phyloP scores from a whole-genome alignment of 2,888 invertebrate genomes.

The Ornithoptera priamus region DNA sequence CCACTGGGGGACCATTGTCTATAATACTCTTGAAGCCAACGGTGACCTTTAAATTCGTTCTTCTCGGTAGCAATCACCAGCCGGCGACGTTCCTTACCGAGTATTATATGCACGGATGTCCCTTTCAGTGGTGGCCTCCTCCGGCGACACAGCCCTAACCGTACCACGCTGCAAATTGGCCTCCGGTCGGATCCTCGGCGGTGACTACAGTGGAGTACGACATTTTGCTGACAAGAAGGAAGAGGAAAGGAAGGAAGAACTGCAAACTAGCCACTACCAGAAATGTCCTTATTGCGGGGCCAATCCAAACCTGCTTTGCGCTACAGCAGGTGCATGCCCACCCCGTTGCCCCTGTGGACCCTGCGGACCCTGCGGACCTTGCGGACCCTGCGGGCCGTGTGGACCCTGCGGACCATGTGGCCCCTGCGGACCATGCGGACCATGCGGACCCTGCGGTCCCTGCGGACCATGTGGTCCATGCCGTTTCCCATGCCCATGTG shows the following conservation, averaged over 20 bases:
- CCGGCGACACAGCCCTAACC: conserved; percentile 42
- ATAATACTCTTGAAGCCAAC: conserved; percentile 66
- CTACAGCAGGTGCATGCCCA: conserved; percentile 43
- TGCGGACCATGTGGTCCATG: conserved; percentile 41
- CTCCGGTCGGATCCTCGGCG: conserved; percentile 33
- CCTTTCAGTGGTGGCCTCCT: conserved; percentile 57
- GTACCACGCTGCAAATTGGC: conserved; percentile 51
- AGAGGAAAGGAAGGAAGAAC: conserved; percentile 39
- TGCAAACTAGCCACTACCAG: conserved; percentile 31
- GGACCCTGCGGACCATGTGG: conserved; percentile 39
- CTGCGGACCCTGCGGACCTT: conserved; percentile 26
- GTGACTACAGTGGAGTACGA: conserved; percentile 32
- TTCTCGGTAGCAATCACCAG: conserved; percentile 62
- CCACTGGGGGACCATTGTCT: conserved; percentile 59
- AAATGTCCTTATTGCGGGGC: conserved; percentile 32
- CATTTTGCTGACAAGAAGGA: conserved; percentile 51
- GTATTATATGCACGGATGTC: conserved; percentile 71
- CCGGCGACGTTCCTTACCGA: conserved; percentile 50
- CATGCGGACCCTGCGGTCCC: conserved; percentile 41
- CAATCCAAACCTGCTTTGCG: conserved; percentile 33
- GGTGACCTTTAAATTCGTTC: conserved; percentile 48
- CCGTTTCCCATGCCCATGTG: conserved; percentile 38
- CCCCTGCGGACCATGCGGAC: conserved; percentile 43
- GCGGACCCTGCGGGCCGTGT: conserved; percentile 39
- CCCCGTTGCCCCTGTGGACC: conserved; percentile 41